Percentiles rank a stretch among this genome's conserved stretches.
These are phyloP conservation scores for Clytia hemisphaerica DNA, from an alignment of 30 jellyfish, hydroid and myxozoan genomes.

Conservation along the genomic window DNA sequence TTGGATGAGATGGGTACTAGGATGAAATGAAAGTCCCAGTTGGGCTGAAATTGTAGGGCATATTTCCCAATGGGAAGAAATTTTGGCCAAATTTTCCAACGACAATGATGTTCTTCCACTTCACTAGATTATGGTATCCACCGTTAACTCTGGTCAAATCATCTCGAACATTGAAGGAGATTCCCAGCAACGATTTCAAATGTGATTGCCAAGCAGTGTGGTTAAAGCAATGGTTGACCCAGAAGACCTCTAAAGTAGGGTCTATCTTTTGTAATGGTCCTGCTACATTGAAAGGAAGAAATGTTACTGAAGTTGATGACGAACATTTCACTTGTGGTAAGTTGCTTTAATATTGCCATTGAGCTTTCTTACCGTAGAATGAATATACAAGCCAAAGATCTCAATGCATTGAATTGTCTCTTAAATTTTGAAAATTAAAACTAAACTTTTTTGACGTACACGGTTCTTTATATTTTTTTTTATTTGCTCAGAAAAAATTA, in stretches of 20 bases:
- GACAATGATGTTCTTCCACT: not conserved
- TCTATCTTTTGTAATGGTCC: slow-evolving; percentile 52
- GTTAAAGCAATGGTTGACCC: slow-evolving; percentile 58
- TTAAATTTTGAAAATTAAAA: no score
- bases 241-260: slow-evolving; percentile 5
- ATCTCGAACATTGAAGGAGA: slow-evolving; percentile 43
- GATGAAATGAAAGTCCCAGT: no score
- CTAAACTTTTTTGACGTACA: no score
- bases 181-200: slow-evolving; percentile 57
- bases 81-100: no score
- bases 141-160: slow-evolving; percentile 48
- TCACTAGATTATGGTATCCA: slow-evolving; percentile 74
- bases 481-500: no score
- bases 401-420: no score
- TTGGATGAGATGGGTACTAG: no score
- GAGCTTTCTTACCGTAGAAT: not conserved
- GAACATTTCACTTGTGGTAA: slow-evolving; percentile 58
- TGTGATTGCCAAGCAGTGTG: slow-evolving; percentile 83
- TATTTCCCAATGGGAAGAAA: no score
- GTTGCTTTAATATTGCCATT: not conserved
- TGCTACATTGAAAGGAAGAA: slow-evolving; percentile 22
- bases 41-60: no score
- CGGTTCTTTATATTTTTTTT: no score
- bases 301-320: slow-evolving; percentile 23
- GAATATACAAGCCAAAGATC: no score